Base-by-base conservation (phyloP, 2,797 vertebrate genomes). In the Anguilla marmorata region DNA sequence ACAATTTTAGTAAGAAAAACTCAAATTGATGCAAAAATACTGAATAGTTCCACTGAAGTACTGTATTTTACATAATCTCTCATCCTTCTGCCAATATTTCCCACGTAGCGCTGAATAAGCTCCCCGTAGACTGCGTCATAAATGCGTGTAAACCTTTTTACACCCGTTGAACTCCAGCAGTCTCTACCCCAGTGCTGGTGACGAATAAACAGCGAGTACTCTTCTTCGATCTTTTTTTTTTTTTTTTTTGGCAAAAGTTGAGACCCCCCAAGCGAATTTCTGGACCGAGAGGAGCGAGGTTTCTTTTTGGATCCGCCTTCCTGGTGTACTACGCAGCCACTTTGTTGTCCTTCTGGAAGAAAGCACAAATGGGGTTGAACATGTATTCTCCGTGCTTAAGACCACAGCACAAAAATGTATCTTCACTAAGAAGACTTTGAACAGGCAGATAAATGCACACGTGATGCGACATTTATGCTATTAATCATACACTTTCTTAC, bases 331-430 rank as follows among this genome's bases (percentile, higher is more conserved):
- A 99, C 33, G 98, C 98, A 90, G 98, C 96, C 96, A 98, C 98
- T 94, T 98, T 99, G 96, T 98, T 99, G 92, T 99, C 98, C 97
- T 99, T 99, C 98, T 99, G 96, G 88, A 96, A 92, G 86, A 33
- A 33, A 69, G 0, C n/a, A 85, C 76, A 85, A 72, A 85, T 3
- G 24, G 27, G 58, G 37, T 14, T 69, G 54, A 84, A 91, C 85
- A 88, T 90, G 89, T 3, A 91, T 76, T 58, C 14, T 58, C 14
- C 16, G 14, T 16, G 56, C 56, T 58, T 58, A 58, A 56, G 54
- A 56, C 14, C 14, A 58, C 56, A 16, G 56, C 56, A 58, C 54
- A 56, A 56, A 56, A 56, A 2, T 33, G 24, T 37, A 27, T 63
- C 56, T 90, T 63, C 14, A 48, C 9, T 58, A 76, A 9, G 80